A percentile compares a stretch with the other conserved stretches of the same genome.
Conservation (phyloP, 2,113 vertebrate genomes). For the Microtus montanus region DNA sequence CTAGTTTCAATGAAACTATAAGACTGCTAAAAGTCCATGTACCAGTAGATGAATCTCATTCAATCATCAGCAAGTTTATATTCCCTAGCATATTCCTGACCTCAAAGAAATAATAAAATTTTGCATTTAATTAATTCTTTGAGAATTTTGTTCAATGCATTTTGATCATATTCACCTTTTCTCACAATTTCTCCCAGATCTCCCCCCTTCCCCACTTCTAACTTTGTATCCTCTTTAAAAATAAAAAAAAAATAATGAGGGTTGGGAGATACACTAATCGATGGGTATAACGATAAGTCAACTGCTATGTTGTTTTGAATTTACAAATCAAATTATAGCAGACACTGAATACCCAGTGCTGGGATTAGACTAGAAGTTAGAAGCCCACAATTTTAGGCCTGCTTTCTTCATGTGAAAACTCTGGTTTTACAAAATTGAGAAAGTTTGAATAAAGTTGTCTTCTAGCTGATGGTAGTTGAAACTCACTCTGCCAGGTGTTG, state of each 20-base stretch:
- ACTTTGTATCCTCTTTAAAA: neutral
- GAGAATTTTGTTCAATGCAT: neutral
- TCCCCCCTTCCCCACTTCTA: neutral
- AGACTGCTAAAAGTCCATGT: neutral
- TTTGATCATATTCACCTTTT: neutral
- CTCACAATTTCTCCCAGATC: neutral
- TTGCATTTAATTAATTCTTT: neutral
- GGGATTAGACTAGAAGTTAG: neutral
- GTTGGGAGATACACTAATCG: too few relatives aligned
- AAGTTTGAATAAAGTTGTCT: neutral
- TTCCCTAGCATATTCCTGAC: neutral
- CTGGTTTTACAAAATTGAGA: neutral
- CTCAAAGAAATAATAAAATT: neutral
- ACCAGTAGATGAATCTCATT: neutral
- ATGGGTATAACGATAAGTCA: too few relatives aligned
- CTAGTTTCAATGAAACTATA: neutral
- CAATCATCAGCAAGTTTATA: neutral
- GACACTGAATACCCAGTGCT: neutral
- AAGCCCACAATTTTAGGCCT: neutral
- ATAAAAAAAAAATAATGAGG: neutral
- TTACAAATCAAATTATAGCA: neutral
- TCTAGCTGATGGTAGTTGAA: neutral
- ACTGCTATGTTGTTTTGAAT: slow-evolving; percentile 1
- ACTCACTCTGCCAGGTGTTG: neutral
- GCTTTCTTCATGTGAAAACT: neutral